Conservation (phyloP, 2,888 invertebrate species). For the Helicoverpa assulta region DNA sequence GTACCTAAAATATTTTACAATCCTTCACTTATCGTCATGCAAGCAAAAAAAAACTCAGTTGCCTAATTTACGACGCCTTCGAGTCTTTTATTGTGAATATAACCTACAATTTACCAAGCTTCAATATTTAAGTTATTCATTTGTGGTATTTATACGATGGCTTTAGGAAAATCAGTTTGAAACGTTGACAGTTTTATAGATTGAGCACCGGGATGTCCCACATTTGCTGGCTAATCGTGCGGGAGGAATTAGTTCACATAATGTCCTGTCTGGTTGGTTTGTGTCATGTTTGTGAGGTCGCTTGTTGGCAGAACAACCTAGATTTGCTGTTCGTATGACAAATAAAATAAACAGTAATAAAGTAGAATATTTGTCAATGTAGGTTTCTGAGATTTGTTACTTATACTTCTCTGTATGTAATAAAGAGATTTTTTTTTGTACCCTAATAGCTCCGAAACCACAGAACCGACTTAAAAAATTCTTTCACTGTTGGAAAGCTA, state of each 20-base stretch:
- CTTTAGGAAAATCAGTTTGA: slow-evolving; percentile 44
- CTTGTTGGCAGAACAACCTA: neutral
- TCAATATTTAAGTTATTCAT: slow-evolving; percentile 49
- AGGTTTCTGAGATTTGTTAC: no score
- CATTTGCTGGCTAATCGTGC: slow-evolving; percentile 43
- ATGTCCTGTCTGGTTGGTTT: slow-evolving; percentile 23
- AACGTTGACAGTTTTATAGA: slow-evolving; percentile 50
- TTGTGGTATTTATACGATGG: slow-evolving; percentile 33
- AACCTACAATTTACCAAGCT: slow-evolving; percentile 48
- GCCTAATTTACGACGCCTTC: slow-evolving; percentile 44
- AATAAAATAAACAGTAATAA: neutral
- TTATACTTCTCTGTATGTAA: no score
- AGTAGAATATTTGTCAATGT: no score
- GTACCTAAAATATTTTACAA: no score
- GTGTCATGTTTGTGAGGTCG: slow-evolving; percentile 10
- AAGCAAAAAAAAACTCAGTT: neutral
- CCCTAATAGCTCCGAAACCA: no score
- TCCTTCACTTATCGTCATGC: no score
- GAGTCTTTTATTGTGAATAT: slow-evolving; percentile 38
- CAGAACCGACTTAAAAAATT: no score
- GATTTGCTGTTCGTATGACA: neutral
- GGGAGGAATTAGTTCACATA: slow-evolving; percentile 30
- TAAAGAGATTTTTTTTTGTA: no score
- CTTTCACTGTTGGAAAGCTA: no score
- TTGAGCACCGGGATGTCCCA: slow-evolving; percentile 17